Base-by-base conservation (phyloP, 1,140 invertebrate species). In the Drosophila virilis region DNA sequence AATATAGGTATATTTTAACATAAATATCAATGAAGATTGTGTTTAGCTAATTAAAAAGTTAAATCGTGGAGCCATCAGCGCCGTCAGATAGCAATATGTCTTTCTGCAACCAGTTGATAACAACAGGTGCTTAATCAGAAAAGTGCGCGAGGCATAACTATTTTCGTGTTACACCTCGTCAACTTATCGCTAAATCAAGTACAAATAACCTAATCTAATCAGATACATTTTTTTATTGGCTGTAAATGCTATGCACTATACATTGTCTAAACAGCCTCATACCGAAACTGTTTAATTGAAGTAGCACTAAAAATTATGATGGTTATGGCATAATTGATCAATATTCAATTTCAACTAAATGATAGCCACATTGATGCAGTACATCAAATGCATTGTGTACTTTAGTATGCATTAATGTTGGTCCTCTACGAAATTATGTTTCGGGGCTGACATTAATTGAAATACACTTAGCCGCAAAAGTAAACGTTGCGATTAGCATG, bases 381-480 rank as follows among this genome's bases (percentile, higher is more conserved):
- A 52, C 17, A 37, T 55, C 33, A 7, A 15, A 17, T 22, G n/a
- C 52, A 10, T 45, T 15, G 10, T 22, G n/a, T 10, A 28, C 12
- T 17, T 45, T 43, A 10, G n/a, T 13, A 15, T 59, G 35, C 22
- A 60, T 64, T 68, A 61, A 77, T 76, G 48, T 33, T 46, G n/a
- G 46, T 28, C 45, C 28, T 12, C 35, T 54, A 9, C 28, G 50
- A 15, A 64, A 46, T 38, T 66, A 50, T 54, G 52, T 45, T 72
- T n/a, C 38, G 35, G 38, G 38, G 7, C n/a, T 38, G 61, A 43
- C 12, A 69, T 64, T 80, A 84, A 68, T 74, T 79, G 77, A 58
- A 74, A 74, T 84, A 35, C 65, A 64, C 37, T 51, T 60, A 70
- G 65, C 81, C 77, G 33, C 77, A 77, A 80, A 57, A 65, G 64